phyloP scores from a whole-genome alignment of 2,888 invertebrate species.

The Strigamia crassipes region DNA sequence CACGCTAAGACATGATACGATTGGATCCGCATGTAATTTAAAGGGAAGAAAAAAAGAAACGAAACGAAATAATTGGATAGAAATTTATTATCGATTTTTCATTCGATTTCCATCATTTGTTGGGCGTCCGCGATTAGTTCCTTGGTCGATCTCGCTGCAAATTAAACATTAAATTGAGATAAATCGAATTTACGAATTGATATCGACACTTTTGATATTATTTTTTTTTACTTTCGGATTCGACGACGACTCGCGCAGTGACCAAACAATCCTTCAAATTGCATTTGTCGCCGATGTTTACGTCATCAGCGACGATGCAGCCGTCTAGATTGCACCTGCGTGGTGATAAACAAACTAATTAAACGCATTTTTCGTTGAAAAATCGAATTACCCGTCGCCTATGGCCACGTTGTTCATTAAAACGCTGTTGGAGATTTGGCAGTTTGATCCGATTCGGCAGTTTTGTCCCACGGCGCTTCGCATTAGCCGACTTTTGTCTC shows the following conservation, averaged over 20 bases:
- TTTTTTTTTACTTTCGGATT: background rate
- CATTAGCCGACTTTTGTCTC: background rate
- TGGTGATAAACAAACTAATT: background rate
- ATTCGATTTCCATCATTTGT: background rate
- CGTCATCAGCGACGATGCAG: background rate
- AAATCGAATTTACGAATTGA: background rate
- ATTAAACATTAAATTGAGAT: background rate
- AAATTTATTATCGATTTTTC: background rate
- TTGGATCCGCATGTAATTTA: background rate
- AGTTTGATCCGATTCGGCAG: background rate
- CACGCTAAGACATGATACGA: background rate
- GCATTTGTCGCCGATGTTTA: background rate
- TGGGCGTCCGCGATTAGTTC: background rate
- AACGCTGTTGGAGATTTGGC: background rate
- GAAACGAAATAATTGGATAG: background rate
- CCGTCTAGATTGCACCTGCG: background rate
- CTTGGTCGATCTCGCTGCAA: background rate
- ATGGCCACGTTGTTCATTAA: constrained; percentile 1
- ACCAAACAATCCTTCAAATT: background rate
- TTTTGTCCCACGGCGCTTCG: background rate
- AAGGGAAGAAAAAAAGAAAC: background rate
- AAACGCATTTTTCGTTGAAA: background rate
- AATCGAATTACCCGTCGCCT: background rate
- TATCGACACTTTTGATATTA: no score
- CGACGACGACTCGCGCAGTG: background rate